These are phyloP conservation scores for Pterostichus madidus DNA, from an alignment of 2,888 invertebrate genomes.

Conservation along the genomic window DNA sequence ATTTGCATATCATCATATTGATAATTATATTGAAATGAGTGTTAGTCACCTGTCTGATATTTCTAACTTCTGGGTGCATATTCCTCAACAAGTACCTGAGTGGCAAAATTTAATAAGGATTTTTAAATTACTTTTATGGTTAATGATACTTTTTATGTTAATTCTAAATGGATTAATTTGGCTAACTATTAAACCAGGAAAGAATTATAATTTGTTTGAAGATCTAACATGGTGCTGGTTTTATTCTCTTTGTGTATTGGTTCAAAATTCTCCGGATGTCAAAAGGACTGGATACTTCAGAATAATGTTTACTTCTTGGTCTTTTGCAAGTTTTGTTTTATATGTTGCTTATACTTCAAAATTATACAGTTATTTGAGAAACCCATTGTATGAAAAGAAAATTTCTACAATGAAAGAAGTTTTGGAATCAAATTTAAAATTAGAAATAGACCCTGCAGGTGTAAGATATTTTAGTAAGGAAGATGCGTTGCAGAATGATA, in stretches of 20 bases:
- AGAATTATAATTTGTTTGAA: neutral
- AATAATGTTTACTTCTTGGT: conserved; percentile 6
- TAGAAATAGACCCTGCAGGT: neutral
- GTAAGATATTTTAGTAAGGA: neutral
- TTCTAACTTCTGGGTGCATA: conserved; percentile 21
- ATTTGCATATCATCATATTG: neutral
- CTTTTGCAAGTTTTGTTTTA: conserved; percentile 1
- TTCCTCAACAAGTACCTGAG: neutral
- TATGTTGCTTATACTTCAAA: conserved; percentile 31
- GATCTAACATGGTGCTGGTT: conserved; percentile 7
- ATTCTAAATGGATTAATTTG: neutral
- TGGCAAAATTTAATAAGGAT: conserved; percentile 35
- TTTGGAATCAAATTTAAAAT: conserved; percentile 2
- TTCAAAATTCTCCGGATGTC: neutral
- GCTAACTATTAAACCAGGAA: neutral
- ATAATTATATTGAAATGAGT: conserved; percentile 16
- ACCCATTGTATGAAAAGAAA: conserved; percentile 6
- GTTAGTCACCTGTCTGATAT: conserved; percentile 7
- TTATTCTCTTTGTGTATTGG: neutral
- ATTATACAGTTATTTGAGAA: conserved; percentile 1
- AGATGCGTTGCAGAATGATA: neutral
- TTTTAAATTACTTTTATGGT: conserved; percentile 19
- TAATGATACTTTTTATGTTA: neutral
- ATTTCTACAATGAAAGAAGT: neutral
- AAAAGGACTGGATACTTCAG: conserved; percentile 22